Percentiles rank a stretch among this genome's conserved stretches.
Evolutionary conservation across 2,113 vertebrate species (phyloP).

Genomic region (Alouatta palliata): DNA sequence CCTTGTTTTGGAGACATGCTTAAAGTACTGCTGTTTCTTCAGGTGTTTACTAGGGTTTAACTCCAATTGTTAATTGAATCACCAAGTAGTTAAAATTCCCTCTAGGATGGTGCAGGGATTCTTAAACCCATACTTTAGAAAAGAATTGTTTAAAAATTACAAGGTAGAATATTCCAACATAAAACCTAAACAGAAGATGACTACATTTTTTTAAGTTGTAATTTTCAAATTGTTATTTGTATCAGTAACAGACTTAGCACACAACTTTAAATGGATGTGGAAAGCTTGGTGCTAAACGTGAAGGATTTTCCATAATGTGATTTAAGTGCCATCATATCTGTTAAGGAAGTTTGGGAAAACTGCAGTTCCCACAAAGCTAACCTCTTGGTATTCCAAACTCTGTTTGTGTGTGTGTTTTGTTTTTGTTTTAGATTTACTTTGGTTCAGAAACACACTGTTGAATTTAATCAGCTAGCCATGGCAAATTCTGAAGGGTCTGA

Average conservation of each 20-base stretch:
- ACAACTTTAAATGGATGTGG: constrained; percentile 4
- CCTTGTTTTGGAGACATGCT: constrained; percentile 24
- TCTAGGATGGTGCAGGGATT: not conserved
- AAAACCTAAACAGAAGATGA: constrained; percentile 47
- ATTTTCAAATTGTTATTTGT: constrained; percentile 30
- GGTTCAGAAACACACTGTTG: constrained; percentile 98
- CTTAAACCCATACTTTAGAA: constrained; percentile 24
- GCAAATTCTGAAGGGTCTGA: constrained; percentile 98
- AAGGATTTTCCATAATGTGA: constrained; percentile 34
- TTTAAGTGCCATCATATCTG: constrained; percentile 23
- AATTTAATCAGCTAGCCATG: constrained; percentile 99
- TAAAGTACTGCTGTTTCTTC: constrained; percentile 58
- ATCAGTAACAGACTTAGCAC: constrained; percentile 11
- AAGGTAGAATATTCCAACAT: constrained; percentile 28
- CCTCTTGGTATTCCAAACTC: constrained; percentile 45
- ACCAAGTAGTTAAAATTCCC: constrained; percentile 3
- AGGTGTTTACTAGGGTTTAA: constrained; percentile 52
- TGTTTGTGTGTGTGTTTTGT: constrained; percentile 55
- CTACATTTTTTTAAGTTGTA: not conserved
- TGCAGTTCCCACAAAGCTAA: constrained; percentile 11
- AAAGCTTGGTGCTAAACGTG: constrained; percentile 1
- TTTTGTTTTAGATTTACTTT: constrained; percentile 92
- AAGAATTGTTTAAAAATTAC: constrained; percentile 42
- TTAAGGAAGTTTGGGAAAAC: not conserved
- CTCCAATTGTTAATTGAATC: constrained; percentile 52